Conservation (phyloP, 2,113 vertebrate species). For the Dipodomys stephensi region DNA sequence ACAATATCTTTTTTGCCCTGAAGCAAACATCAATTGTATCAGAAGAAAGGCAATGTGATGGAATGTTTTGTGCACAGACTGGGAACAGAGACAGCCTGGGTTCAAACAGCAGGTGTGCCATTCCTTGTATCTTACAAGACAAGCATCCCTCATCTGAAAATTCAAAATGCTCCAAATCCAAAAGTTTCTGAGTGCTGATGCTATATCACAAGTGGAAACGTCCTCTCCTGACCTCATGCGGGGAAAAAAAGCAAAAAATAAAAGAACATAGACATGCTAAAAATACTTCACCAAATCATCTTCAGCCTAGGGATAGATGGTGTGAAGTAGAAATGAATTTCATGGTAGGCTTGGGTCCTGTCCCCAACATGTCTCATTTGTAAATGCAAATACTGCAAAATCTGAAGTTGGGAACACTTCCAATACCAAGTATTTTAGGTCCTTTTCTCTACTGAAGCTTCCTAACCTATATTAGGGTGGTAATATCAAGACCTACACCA, state of each 20-base stretch:
- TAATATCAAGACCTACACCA: background rate
- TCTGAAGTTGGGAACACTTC: background rate
- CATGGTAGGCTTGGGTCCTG: background rate
- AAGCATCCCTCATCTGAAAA: background rate
- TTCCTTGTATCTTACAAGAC: background rate
- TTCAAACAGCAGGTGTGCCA: background rate
- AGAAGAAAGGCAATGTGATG: background rate
- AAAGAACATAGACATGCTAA: background rate
- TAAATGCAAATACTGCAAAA: background rate
- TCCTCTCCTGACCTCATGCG: background rate
- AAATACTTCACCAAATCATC: background rate
- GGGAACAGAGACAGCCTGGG: background rate
- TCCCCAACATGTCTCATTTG: background rate
- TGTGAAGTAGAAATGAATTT: background rate
- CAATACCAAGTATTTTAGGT: background rate
- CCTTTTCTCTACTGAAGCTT: background rate
- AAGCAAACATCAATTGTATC: background rate
- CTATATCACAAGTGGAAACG: background rate
- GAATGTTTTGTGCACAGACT: fast-evolving
- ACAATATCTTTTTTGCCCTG: background rate
- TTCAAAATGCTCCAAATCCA: background rate
- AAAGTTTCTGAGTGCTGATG: background rate
- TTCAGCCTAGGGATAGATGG: background rate
- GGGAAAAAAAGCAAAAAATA: background rate
- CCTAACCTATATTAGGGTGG: background rate